These are phyloP conservation scores for Lophius americanus DNA, from an alignment of 2,797 vertebrate genomes.

Conservation along the genomic window DNA sequence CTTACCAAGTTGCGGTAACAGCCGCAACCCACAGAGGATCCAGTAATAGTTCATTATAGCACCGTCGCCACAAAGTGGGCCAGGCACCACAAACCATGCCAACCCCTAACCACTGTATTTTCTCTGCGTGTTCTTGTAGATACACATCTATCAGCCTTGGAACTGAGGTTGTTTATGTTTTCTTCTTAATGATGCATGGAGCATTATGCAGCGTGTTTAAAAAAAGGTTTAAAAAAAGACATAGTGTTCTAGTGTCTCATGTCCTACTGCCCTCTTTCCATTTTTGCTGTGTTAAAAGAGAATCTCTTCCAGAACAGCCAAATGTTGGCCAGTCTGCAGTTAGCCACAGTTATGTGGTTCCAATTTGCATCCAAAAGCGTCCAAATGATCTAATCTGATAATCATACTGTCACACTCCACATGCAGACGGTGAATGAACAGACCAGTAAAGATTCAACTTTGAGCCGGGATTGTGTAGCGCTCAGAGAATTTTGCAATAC, in stretches of 20 bases:
- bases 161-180: no score
- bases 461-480: neutral
- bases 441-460: neutral
- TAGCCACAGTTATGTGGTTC: neutral
- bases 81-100: no score
- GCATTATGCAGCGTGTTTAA: no score
- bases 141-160: no score
- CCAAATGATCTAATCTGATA: slow-evolving; percentile 1
- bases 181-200: no score
- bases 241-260: slow-evolving; percentile 7
- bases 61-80: no score
- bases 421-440: neutral
- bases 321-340: slow-evolving; percentile 5
- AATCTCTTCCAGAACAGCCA: neutral
- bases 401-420: slow-evolving; percentile 14
- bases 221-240: neutral
- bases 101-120: no score
- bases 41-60: no score
- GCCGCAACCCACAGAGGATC: no score
- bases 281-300: slow-evolving; percentile 1
- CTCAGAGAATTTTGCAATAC: neutral
- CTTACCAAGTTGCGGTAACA: no score
- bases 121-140: no score
- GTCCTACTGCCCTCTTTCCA: slow-evolving; percentile 16
- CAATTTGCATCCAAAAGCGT: slow-evolving; percentile 15